phyloP scores from a whole-genome alignment of 2,797 vertebrate genomes.

The Alfaro cultratus region DNA sequence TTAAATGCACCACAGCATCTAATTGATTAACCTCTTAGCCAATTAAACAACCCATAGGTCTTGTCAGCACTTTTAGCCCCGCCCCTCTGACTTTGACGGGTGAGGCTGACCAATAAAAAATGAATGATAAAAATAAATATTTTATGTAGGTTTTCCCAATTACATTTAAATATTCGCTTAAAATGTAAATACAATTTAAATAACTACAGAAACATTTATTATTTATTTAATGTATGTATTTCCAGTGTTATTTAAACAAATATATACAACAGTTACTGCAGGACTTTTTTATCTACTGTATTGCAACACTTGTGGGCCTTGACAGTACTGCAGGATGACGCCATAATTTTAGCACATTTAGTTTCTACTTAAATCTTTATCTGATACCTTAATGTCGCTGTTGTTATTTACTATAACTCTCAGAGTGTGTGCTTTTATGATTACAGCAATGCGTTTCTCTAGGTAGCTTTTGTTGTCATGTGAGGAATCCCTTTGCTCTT shows the following conservation, averaged over 20 bases:
- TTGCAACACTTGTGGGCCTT: background rate
- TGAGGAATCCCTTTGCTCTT: constrained; percentile 19
- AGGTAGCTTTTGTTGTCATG: background rate
- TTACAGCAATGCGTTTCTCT: background rate
- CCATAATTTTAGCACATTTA: too few species aligned
- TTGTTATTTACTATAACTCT: background rate
- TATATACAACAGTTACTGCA: background rate
- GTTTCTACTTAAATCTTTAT: background rate
- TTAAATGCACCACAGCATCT: background rate
- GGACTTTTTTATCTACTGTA: background rate
- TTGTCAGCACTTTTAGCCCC: background rate
- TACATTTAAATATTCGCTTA: background rate
- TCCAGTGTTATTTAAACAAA: background rate
- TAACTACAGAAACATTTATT: background rate
- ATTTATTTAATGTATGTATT: background rate
- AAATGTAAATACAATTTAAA: background rate
- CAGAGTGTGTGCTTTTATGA: background rate
- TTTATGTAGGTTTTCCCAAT: background rate
- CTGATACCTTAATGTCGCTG: background rate
- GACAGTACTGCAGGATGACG: background rate
- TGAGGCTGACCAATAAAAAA: background rate
- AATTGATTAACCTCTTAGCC: background rate
- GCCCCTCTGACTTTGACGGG: background rate
- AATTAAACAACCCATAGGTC: background rate
- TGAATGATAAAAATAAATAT: background rate